These are phyloP conservation scores for Scylla paramamosain DNA, from an alignment of 1,140 invertebrate genomes.

Conservation along the genomic window DNA sequence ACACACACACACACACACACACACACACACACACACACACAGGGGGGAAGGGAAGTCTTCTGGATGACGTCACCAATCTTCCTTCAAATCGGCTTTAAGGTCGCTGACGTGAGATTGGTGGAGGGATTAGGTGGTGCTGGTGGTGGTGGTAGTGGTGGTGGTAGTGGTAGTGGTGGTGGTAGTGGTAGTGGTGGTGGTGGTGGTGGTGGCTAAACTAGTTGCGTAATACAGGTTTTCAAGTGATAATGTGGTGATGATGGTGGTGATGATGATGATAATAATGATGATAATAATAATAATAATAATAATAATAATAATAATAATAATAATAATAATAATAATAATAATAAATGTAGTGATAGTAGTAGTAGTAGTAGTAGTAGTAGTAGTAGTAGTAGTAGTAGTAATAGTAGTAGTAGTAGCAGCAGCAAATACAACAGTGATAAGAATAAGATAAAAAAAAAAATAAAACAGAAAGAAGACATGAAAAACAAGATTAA, in stretches of 20 bases:
- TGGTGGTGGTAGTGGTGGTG: not conserved
- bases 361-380: slow-evolving; percentile 22
- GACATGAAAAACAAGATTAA: too few relatives aligned
- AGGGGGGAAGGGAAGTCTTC: not conserved
- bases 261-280: too few relatives aligned
- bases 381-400: slow-evolving; percentile 23
- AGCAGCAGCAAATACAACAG: not conserved
- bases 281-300: not conserved
- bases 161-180: not conserved
- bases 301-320: not conserved
- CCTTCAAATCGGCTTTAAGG: slow-evolving; percentile 13
- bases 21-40: not conserved
- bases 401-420: slow-evolving; percentile 14
- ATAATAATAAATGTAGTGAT: not conserved
- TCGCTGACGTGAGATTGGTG: slow-evolving; percentile 18
- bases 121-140: not conserved
- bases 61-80: not conserved
- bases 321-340: not conserved
- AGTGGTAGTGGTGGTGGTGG: not conserved
- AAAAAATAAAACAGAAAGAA: too few relatives aligned
- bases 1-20: not conserved
- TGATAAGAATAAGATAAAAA: too few relatives aligned
- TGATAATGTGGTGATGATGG: too few relatives aligned
- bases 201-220: not conserved
- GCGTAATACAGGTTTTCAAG: too few relatives aligned